These are phyloP conservation scores for Scaptomyza pallida DNA, from an alignment of 1,140 invertebrate species.

Conservation along the genomic window DNA sequence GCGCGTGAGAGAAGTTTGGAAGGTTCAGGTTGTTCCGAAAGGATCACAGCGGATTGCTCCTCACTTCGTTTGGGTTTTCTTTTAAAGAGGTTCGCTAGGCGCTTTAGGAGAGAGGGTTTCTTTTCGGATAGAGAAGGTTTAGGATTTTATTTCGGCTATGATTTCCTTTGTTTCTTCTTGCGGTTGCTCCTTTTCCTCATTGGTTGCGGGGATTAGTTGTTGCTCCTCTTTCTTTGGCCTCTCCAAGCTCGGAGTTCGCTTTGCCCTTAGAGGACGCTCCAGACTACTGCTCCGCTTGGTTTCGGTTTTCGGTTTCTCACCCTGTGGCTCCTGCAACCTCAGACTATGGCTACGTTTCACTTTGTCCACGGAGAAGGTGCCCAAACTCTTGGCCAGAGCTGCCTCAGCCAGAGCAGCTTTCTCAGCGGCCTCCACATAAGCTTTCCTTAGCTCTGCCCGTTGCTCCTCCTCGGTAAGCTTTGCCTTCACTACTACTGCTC, in stretches of 20 bases:
- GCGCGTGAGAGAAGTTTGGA: conserved; percentile 27
- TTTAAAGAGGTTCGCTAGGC: conserved; percentile 31
- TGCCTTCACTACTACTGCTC: neutral
- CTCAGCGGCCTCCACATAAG: conserved; percentile 67
- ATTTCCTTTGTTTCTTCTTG: neutral
- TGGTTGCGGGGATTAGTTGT: neutral
- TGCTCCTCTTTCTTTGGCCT: neutral
- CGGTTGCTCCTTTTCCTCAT: neutral
- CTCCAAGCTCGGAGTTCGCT: conserved; percentile 52
- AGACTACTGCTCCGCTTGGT: conserved; percentile 61
- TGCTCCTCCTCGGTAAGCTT: conserved; percentile 57
- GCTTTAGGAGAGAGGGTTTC: conserved; percentile 27
- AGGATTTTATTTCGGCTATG: too few relatives aligned
- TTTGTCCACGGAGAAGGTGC: conserved; percentile 17
- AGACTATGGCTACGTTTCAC: conserved; percentile 61
- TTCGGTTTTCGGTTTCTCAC: conserved; percentile 28
- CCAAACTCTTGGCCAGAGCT: conserved; percentile 49
- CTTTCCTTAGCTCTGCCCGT: conserved; percentile 46
- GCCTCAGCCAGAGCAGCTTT: conserved; percentile 59
- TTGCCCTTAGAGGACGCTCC: conserved; percentile 39
- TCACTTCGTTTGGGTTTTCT: conserved; percentile 10
- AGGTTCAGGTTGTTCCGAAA: conserved; percentile 4
- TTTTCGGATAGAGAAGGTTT: neutral
- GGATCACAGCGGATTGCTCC: neutral
- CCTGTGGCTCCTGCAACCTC: conserved; percentile 23